Percentiles rank a stretch among this genome's conserved stretches.
phyloP scores from a whole-genome alignment of 1,140 invertebrate species.

The Bilobella aurantiaca region DNA sequence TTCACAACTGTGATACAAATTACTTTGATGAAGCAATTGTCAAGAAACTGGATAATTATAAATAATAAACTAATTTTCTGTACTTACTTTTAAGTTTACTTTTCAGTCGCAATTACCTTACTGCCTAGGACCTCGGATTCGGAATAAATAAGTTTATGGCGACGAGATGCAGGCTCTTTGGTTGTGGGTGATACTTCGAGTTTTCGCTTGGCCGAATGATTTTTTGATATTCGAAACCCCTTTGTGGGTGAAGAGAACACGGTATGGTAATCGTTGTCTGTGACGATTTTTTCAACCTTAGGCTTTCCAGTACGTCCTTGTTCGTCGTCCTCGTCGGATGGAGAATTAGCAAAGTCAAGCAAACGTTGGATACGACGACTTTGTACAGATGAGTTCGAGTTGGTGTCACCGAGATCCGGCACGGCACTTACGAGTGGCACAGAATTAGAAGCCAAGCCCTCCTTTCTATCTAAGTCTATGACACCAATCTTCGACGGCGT shows the following conservation, averaged over 20 bases:
- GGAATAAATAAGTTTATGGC: neutral
- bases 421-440: neutral
- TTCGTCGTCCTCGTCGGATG: neutral
- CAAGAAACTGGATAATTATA: neutral
- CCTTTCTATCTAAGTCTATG: constrained; percentile 4
- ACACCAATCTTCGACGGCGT: neutral
- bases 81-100: neutral
- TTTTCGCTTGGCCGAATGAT: neutral
- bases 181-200: neutral
- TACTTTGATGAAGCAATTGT: neutral
- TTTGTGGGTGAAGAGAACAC: neutral
- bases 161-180: neutral
- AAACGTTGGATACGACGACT: too few relatives aligned
- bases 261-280: neutral
- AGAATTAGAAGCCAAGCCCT: too few relatives aligned
- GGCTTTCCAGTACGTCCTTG: neutral
- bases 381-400: neutral
- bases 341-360: too few relatives aligned
- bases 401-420: neutral
- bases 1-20: neutral
- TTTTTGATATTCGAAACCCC: neutral
- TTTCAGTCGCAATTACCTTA: neutral
- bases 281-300: neutral
- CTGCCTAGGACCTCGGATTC: too few relatives aligned
- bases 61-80: neutral